A percentile compares a stretch with the other conserved stretches of the same genome.
Conservation (phyloP, 2,888 invertebrate genomes). For the Steinernema scapterisci region DNA sequence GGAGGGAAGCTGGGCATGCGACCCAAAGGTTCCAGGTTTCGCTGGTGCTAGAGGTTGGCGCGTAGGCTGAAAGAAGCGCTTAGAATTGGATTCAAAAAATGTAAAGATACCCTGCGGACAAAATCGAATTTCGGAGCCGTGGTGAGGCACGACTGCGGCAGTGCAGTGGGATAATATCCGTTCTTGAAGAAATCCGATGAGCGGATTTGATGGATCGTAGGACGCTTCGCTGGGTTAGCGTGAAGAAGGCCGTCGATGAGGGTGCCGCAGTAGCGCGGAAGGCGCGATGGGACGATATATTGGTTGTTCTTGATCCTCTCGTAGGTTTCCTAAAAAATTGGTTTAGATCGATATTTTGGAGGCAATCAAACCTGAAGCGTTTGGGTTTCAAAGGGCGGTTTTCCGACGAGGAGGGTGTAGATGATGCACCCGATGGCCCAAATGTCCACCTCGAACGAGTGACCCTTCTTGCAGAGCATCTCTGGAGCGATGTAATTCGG, state of each 20-base stretch:
- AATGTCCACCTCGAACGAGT: slow-evolving; percentile 96
- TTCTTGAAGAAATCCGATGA: slow-evolving; percentile 56
- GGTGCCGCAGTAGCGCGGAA: slow-evolving; percentile 55
- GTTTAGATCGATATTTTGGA: not conserved
- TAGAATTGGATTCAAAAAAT: too few relatives aligned
- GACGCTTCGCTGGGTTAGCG: slow-evolving; percentile 70
- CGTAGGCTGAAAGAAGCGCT: too few relatives aligned
- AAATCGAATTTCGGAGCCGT: slow-evolving; percentile 82
- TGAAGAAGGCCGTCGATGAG: slow-evolving; percentile 70
- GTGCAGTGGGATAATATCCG: slow-evolving; percentile 80
- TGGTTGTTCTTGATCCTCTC: slow-evolving; percentile 91
- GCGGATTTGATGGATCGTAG: slow-evolving; percentile 69
- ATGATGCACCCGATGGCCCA: slow-evolving; percentile 83
- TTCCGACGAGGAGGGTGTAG: slow-evolving; percentile 93
- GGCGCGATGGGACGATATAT: slow-evolving; percentile 75
- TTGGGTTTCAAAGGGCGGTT: slow-evolving; percentile 95
- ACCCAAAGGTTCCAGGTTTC: too few relatives aligned
- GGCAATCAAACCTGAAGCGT: slow-evolving; percentile 74
- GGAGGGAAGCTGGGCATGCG: too few relatives aligned
- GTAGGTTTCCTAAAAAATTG: slow-evolving; percentile 80
- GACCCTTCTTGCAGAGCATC: slow-evolving; percentile 92
- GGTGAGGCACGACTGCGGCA: slow-evolving; percentile 90
- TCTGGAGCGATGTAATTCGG: slow-evolving; percentile 99
- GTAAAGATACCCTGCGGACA: not conserved
- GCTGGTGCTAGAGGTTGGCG: too few relatives aligned